Evolutionary conservation across 2,113 vertebrate species (phyloP), one percentile per base, ranked within the genome.

Genomic region (Festucalex cinctus): DNA sequence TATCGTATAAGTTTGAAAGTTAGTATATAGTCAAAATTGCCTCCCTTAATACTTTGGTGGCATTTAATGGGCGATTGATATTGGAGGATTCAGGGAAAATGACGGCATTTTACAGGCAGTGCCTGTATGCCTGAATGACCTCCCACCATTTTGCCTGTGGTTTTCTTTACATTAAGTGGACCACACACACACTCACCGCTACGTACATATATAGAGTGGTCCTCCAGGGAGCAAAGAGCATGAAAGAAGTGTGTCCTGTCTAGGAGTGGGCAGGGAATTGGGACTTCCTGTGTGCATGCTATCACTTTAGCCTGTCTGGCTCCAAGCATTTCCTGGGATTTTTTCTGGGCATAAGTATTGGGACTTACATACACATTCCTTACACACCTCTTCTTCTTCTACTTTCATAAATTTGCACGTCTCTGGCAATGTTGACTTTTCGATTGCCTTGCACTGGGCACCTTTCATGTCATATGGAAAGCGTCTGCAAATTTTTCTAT

Each of bases 211-310:
- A 41, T 43, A 64, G 37, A 56, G 12, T 32, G n/a, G 43, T 58
- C 63, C 82, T 73, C 80, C 28, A 43, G 80, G 80, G 82, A 87
- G 54, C 26, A 32, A 0, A 65, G 85, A 76, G 73, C 71, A 76
- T 49, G 62, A 79, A 68, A 80, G 66, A 71, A 69, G 68, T 64
- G 70, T 49, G 26, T 68, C 28, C 62, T 67, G 65, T 66, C 62
- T 68, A 69, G 9, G 82, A 87, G 81, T 87, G 79, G 72, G 77
- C 54, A 32, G 83, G 78, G 81, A 85, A 79, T 85, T 84, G 82
- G 81, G 86, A 81, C 73, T 83, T 77, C 74, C 78, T 80, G 76
- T 87, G 71, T 76, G 71, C 71, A 66, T 26, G 28, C 62, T 51
- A 81, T 78, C 66, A 71, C 66, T 75, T 54, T 67, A 1, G 54